Percentiles rank a stretch among this genome's conserved stretches.
Evolutionary conservation across 2,888 invertebrate genomes (phyloP).

Genomic region (Drosophila seclusa): DNA sequence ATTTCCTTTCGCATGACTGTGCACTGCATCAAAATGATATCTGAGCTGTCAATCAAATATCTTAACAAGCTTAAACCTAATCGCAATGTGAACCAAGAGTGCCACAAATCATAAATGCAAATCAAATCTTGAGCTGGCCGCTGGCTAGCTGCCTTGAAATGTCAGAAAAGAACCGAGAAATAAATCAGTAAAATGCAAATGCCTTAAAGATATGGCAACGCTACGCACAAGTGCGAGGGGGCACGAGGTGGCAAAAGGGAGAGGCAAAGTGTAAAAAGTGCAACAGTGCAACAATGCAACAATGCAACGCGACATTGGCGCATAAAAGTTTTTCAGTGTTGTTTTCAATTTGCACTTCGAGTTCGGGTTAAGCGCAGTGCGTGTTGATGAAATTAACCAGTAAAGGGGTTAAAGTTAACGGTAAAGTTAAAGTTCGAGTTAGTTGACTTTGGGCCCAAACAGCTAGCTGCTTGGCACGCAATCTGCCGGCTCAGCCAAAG

Average conservation of each 20-base stretch:
- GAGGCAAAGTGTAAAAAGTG: constrained; percentile 42
- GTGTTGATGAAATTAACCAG: constrained; percentile 80
- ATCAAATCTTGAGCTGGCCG: constrained; percentile 3
- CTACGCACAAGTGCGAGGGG: constrained; percentile 51
- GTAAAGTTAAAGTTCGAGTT: constrained; percentile 66
- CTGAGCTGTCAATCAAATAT: constrained; percentile 13
- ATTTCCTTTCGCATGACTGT: neutral
- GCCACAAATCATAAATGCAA: constrained; percentile 39
- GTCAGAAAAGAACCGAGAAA: constrained; percentile 16
- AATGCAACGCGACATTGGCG: constrained; percentile 67
- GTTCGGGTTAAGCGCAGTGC: constrained; percentile 62
- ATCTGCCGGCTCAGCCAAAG: constrained; percentile 67
- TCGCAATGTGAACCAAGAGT: neutral
- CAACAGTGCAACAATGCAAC: constrained; percentile 65
- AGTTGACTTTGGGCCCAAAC: constrained; percentile 67
- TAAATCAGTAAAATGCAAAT: constrained; percentile 58
- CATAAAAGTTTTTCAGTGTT: constrained; percentile 65
- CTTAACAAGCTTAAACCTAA: constrained; percentile 6
- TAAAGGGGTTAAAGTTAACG: constrained; percentile 61
- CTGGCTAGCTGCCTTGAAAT: constrained; percentile 11
- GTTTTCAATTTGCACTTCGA: constrained; percentile 66
- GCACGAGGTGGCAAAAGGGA: neutral
- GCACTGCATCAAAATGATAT: constrained; percentile 21
- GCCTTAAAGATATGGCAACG: constrained; percentile 13
- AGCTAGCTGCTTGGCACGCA: constrained; percentile 66